Percentiles rank a stretch among this genome's conserved stretches.
Evolutionary conservation across 2,888 invertebrate species (phyloP).

Genomic region (Lamellibrachia satsuma): DNA sequence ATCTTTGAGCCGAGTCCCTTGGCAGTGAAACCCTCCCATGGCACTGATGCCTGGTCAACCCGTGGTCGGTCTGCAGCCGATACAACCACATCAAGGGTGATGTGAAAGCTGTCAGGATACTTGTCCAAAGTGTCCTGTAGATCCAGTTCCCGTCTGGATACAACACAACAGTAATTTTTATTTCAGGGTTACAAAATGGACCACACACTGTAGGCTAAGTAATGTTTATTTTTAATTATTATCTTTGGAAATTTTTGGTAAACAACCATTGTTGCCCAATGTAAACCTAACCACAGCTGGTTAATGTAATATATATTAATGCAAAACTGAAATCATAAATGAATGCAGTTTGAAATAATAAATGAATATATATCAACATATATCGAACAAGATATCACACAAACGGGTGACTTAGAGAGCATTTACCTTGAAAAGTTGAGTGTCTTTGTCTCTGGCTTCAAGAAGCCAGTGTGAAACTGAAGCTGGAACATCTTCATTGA

Average conservation of each 20-base stretch:
- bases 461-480: slow-evolving; percentile 89
- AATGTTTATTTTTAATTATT: too few species aligned
- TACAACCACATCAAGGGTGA: slow-evolving; percentile 55
- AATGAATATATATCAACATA: background rate
- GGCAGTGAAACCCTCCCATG: slow-evolving; percentile 58
- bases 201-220: background rate
- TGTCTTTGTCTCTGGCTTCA: slow-evolving; percentile 78
- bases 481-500: slow-evolving; percentile 86
- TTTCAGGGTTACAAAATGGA: background rate
- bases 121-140: slow-evolving; percentile 62
- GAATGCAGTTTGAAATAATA: background rate
- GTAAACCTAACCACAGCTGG: too few species aligned
- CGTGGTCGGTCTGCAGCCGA: slow-evolving; percentile 54
- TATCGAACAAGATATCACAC: too few species aligned
- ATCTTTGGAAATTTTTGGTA: too few species aligned
- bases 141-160: slow-evolving; percentile 59
- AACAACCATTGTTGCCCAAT: too few species aligned
- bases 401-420: background rate
- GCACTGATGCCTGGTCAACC: slow-evolving; percentile 44
- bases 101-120: slow-evolving; percentile 60
- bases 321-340: background rate
- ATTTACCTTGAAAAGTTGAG: slow-evolving; percentile 76
- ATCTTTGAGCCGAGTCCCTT: slow-evolving; percentile 56
- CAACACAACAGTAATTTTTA: background rate
- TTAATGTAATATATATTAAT: too few species aligned